phyloP scores from a whole-genome alignment of 1,140 invertebrate genomes.

The Drosophila eugracilis region DNA sequence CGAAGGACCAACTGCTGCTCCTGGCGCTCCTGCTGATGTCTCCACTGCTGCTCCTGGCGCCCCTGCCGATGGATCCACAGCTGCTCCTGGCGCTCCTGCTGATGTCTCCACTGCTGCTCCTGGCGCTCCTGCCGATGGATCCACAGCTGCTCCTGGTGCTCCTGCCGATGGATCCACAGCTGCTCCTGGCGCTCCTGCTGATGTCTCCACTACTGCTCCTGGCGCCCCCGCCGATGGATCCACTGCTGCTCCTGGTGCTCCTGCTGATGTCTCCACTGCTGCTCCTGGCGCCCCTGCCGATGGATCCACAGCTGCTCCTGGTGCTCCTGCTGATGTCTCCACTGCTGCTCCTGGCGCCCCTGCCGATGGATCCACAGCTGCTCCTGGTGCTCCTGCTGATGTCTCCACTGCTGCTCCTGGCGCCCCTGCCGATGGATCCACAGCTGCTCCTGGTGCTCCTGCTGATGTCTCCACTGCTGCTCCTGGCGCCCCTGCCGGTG shows the following conservation, averaged over 20 bases:
- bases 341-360: constrained; percentile 7
- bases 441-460: constrained; percentile 12
- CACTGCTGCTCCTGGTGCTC: not conserved
- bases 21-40: not conserved
- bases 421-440: constrained; percentile 3
- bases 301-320: constrained; percentile 1
- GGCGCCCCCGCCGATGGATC: constrained; percentile 10
- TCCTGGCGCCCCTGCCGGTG: not conserved
- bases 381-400: not conserved
- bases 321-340: not conserved
- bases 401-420: constrained; percentile 10
- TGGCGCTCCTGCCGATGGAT: constrained; percentile 7
- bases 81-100: not conserved
- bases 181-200: not conserved
- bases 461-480: constrained; percentile 2
- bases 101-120: constrained; percentile 7
- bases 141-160: constrained; percentile 6
- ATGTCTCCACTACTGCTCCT: constrained; percentile 11
- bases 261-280: constrained; percentile 7
- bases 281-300: constrained; percentile 23
- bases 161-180: constrained; percentile 8
- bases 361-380: not conserved
- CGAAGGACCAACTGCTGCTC: constrained; percentile 7
- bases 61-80: not conserved
- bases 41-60: constrained; percentile 3